Conservation (phyloP, 2,888 invertebrate species). For the Tipula helvola region DNA sequence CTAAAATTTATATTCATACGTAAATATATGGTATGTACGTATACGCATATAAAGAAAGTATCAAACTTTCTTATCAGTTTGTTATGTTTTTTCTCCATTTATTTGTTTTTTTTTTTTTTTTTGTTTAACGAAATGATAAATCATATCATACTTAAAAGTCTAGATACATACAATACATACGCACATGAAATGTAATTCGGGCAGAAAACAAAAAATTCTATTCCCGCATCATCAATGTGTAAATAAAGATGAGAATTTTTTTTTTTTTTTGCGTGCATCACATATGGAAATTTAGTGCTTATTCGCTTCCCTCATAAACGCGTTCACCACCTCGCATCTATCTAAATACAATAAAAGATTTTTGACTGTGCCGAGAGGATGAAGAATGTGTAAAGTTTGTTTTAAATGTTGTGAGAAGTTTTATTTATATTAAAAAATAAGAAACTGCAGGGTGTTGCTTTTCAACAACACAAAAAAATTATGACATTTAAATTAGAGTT, state of each 20-base stretch:
- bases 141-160: neutral
- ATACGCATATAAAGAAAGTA: neutral
- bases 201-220: neutral
- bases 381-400: neutral
- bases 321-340: neutral
- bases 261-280: neutral
- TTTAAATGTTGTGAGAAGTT: too few species aligned
- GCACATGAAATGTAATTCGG: neutral
- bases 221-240: neutral
- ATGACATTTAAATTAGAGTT: neutral
- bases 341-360: neutral
- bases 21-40: neutral
- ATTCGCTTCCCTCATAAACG: neutral
- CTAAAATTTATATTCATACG: neutral
- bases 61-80: conserved; percentile 4
- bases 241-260: neutral
- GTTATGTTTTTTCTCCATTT: neutral
- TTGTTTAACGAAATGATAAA: neutral
- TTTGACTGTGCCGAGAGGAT: neutral
- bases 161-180: neutral
- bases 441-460: too few species aligned
- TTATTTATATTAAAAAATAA: too few species aligned
- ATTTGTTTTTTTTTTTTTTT: neutral
- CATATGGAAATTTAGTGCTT: neutral
- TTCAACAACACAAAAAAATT: too few species aligned